These are phyloP conservation scores for Naso thynnoides DNA, from an alignment of 2,797 vertebrate genomes.

Conservation along the genomic window DNA sequence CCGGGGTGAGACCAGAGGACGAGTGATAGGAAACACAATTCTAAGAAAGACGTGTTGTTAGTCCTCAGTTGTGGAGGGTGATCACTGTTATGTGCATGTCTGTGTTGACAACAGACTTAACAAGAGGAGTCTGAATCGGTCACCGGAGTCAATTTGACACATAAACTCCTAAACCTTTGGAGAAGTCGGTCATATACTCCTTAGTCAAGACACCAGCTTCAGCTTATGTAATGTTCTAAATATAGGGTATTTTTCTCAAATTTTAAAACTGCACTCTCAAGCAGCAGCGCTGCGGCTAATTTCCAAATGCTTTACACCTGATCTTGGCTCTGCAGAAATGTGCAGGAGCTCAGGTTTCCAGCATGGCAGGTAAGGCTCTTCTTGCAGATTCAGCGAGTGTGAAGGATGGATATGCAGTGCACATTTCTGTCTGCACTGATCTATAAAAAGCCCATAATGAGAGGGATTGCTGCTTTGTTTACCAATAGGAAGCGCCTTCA, in stretches of 20 bases:
- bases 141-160: slow-evolving; percentile 23
- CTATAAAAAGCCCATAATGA: slow-evolving; percentile 55
- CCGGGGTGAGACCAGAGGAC: background rate
- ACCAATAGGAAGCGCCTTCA: slow-evolving; percentile 44
- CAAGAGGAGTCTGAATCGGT: background rate
- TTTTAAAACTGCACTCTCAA: background rate
- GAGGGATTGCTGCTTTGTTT: slow-evolving; percentile 57
- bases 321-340: background rate
- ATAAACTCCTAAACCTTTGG: background rate
- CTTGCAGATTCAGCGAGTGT: slow-evolving; percentile 10
- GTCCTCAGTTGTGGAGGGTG: background rate
- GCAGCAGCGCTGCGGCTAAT: background rate
- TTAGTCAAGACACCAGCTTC: too few relatives aligned
- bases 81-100: slow-evolving; percentile 1
- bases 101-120: background rate
- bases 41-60: background rate
- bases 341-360: background rate
- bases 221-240: too few relatives aligned
- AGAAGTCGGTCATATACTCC: background rate
- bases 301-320: background rate
- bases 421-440: slow-evolving; percentile 35
- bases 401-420: slow-evolving; percentile 18
- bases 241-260: background rate
- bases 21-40: background rate
- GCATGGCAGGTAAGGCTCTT: background rate